Base-by-base conservation (phyloP, 2,888 invertebrate species). In the Podabrus alpinus region DNA sequence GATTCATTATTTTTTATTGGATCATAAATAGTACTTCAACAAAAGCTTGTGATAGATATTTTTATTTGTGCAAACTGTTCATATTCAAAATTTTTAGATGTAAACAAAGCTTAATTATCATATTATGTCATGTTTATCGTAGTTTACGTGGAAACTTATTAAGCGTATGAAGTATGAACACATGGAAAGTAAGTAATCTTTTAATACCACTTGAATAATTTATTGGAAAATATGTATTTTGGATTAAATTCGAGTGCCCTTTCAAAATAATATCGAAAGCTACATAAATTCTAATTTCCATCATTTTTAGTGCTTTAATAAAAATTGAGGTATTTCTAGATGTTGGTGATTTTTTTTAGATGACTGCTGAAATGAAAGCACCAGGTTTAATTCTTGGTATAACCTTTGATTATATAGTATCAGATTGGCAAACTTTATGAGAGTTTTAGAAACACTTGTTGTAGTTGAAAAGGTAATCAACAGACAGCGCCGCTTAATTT, bases 1-100 rank as follows among this genome's bases (percentile, higher is more conserved):
- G 15, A 64, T 64, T 64, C 62, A 64, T 64, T 64, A 64, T 64
- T 19, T 64, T 64, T 64, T 64, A 64, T 64, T 21, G 21, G 19
- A 64, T 64, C 62, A 64, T 64, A 64, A 64, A 64, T 64, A 19
- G 21, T n/a, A 21, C 62, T 64, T 45, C 45, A 45, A 64, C 17
- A 64, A 64, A 62, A 64, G 62, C 62, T 64, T n/a, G 62, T n/a
- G 45, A 45, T 45, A 45, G 45, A 45, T 45, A 45, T 45, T n/a
- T 45, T 45, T 45, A 45, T 45, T 45, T 45, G 45, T 45, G 45
- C 45, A 45, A 45, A 45, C 45, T 45, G 45, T 45, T 45, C 45
- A 45, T 45, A 45, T 45, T 45, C 45, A 45, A 45, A 45, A 45
- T 45, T 45, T 45, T 45, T 45, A 45, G n/a, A 45, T 45, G 45